Base-by-base conservation (phyloP, 1,140 invertebrate genomes). In the Antheraea pernyi region DNA sequence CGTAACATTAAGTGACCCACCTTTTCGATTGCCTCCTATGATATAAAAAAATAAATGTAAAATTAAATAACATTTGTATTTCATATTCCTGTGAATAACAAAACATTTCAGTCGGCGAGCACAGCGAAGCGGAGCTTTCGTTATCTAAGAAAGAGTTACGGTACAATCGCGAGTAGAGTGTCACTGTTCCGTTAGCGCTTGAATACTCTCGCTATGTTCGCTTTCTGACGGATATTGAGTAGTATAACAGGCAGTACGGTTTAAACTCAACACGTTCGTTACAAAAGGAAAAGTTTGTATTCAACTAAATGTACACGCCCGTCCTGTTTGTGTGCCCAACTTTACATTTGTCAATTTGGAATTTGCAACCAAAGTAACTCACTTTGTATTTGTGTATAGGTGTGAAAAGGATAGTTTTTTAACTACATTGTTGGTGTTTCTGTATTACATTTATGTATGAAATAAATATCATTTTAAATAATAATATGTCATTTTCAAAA, bases 251-350 rank as follows among this genome's bases (percentile, higher is more conserved):
- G 76, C 68, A 71, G 72, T 60, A 72, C 68, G 73, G 75, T 77
- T 83, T 80, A 73, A 82, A 82, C 78, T 78, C 77, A 78, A 83
- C 81, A 81, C 82, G 80, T 83, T 77, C 74, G 75, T 84, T 79
- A 84, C 81, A 84, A 83, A 83, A 81, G 76, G 82, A 78, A 81
- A 84, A 83, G 79, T 86, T 86, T 82, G 67, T 65, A 69, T 80
- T 78, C 73, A 80, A 79, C 78, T 84, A 78, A 82, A 82, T 78
- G 75, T 72, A 82, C 70, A 77, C 69, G 78, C 69, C 73, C 61
- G 72, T 65, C 68, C 75, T 70, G 68, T 77, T 80, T 80, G 78
- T 73, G 68, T 68, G 78, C 66, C 74, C 68, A 68, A 69, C 73
- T 78, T 78, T 75, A 75, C 73, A 77, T 80, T 80, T 61, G 19